These are phyloP conservation scores for Mus musculus DNA, from an alignment of 2,113 vertebrate species.

Conservation along the genomic window DNA sequence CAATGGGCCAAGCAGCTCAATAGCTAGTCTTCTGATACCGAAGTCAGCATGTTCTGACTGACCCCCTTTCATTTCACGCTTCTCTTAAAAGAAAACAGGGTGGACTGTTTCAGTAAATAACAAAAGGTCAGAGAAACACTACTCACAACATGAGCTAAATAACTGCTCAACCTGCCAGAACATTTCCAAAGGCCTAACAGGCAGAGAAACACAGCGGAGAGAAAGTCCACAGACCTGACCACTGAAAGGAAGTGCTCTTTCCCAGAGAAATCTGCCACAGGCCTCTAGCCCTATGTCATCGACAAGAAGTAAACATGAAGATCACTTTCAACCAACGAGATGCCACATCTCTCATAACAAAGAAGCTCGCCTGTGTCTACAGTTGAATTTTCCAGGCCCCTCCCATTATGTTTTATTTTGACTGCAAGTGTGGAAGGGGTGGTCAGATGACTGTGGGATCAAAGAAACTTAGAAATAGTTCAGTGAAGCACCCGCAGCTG, in stretches of 20 bases:
- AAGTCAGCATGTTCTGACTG: constrained; percentile 33
- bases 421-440: not conserved
- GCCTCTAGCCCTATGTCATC: not conserved
- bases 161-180: constrained; percentile 72
- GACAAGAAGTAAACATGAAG: not conserved
- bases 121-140: constrained; percentile 82
- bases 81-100: constrained; percentile 85
- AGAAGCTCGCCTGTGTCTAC: fast-evolving
- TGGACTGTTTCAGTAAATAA: constrained; percentile 85
- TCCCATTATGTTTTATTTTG: not conserved
- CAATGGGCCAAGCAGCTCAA: constrained; percentile 2
- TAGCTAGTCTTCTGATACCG: constrained; percentile 29
- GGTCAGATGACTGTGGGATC: not conserved
- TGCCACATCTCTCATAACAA: not conserved
- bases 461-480: not conserved
- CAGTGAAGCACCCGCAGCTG: not conserved
- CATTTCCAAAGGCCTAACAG: constrained; percentile 64
- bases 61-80: constrained; percentile 82
- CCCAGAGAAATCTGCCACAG: not conserved
- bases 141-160: constrained; percentile 80
- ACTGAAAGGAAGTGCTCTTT: not conserved
- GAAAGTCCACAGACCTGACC: not conserved
- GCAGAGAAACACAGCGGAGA: constrained; percentile 17
- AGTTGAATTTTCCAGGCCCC: not conserved
- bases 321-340: not conserved